Evolutionary conservation across 2,113 vertebrate species (phyloP).

Genomic region (Shinisaurus crocodilurus): DNA sequence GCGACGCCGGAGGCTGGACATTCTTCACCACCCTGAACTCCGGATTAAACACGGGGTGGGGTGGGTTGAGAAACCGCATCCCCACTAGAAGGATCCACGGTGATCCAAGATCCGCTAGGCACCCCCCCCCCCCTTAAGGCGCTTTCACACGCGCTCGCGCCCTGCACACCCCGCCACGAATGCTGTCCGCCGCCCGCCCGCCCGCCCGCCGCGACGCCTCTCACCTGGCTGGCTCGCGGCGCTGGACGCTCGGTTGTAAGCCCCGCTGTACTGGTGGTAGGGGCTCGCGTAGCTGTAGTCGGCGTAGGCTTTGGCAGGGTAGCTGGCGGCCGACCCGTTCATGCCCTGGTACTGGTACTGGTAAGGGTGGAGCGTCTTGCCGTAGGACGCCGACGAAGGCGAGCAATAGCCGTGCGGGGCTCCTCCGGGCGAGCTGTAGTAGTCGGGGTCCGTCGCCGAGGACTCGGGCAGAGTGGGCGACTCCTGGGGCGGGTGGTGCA

Average conservation of each 20-base stretch:
- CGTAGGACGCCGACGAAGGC: conserved; percentile 91
- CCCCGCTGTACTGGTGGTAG: conserved; percentile 91
- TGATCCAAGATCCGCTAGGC: not conserved
- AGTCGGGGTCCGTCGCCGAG: conserved; percentile 96
- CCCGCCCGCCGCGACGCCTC: not conserved
- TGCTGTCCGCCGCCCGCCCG: not conserved
- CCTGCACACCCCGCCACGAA: not conserved
- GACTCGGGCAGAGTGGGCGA: conserved; percentile 98
- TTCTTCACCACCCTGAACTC: not conserved
- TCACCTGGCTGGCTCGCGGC: conserved; percentile 92
- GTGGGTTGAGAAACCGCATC: too few species aligned
- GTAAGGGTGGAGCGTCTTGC: conserved; percentile 94
- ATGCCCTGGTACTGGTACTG: conserved; percentile 96
- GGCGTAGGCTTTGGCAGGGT: conserved; percentile 92
- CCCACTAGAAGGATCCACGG: not conserved
- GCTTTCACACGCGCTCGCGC: not conserved
- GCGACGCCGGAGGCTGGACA: too few species aligned
- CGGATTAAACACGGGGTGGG: not conserved
- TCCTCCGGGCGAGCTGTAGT: conserved; percentile 92
- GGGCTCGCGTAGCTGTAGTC: conserved; percentile 93
- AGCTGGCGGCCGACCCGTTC: conserved; percentile 90
- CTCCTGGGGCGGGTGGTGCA: conserved; percentile 94
- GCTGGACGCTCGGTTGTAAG: conserved; percentile 92
- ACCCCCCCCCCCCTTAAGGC: not conserved
- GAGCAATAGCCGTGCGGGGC: conserved; percentile 96